phyloP scores from a whole-genome alignment of 2,797 vertebrate genomes.

The Podarcis lilfordi region DNA sequence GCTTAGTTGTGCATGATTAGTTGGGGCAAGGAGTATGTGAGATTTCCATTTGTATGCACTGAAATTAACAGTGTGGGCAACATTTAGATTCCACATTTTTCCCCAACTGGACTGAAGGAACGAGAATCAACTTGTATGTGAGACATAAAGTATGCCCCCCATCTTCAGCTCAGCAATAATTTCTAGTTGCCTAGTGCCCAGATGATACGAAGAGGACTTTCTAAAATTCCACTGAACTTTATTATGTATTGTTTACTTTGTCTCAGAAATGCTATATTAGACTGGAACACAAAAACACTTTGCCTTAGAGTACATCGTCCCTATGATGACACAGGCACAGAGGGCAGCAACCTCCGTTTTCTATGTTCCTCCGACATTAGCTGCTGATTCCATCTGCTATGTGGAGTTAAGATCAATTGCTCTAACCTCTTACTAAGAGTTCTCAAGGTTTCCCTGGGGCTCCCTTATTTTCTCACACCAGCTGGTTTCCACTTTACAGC shows the following conservation, averaged over 20 bases:
- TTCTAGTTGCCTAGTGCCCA: not conserved
- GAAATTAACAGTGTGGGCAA: not conserved
- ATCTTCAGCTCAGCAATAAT: not conserved
- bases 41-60: not conserved
- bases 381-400: slow-evolving; percentile 6
- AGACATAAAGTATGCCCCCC: not conserved
- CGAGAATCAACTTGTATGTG: not conserved
- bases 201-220: not conserved
- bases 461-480: slow-evolving; percentile 4
- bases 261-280: not conserved
- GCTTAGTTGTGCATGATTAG: not conserved
- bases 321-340: not conserved
- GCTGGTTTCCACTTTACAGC: not conserved
- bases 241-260: not conserved
- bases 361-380: not conserved
- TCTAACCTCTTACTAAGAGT: slow-evolving; percentile 7
- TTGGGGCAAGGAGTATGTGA: not conserved
- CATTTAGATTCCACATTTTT: not conserved
- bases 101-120: not conserved
- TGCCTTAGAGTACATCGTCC: not conserved
- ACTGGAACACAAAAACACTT: not conserved
- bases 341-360: not conserved
- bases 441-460: not conserved
- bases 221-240: not conserved
- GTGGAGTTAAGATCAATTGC: slow-evolving; percentile 20